Conservation (phyloP, 2,797 vertebrate species). For the Decapterus maruadsi region DNA sequence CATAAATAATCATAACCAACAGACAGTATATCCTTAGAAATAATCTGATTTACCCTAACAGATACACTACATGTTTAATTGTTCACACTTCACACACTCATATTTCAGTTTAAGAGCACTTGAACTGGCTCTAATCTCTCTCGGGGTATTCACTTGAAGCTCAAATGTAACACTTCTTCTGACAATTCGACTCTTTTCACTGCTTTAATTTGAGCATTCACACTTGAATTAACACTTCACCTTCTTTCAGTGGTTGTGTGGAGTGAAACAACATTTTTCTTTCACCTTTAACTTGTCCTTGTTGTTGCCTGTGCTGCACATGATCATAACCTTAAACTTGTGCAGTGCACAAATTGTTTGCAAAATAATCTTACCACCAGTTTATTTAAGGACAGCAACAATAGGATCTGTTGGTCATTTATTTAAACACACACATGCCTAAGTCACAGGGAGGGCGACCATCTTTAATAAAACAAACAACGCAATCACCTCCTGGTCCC, state of each 20-base stretch:
- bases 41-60: too few species aligned
- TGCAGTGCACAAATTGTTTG: not conserved
- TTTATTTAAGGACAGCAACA: not conserved
- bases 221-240: not conserved
- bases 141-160: too few species aligned
- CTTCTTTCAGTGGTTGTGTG: not conserved
- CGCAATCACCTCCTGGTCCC: constrained; percentile 45
- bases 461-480: constrained; percentile 18
- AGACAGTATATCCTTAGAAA: too few species aligned
- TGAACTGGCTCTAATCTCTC: too few species aligned
- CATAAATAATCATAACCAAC: too few species aligned
- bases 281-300: not conserved
- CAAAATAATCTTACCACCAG: too few species aligned
- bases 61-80: too few species aligned
- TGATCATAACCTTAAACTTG: not conserved
- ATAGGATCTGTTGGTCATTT: not conserved
- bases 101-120: too few species aligned
- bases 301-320: not conserved
- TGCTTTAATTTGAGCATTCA: not conserved
- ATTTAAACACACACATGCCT: not conserved
- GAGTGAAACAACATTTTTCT: not conserved
- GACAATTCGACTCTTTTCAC: too few species aligned
- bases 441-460: not conserved
- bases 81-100: too few species aligned
- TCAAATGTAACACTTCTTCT: too few species aligned